These are phyloP conservation scores for Pipistrellus pygmaeus DNA, from an alignment of 2,797 vertebrate genomes.

Conservation along the genomic window DNA sequence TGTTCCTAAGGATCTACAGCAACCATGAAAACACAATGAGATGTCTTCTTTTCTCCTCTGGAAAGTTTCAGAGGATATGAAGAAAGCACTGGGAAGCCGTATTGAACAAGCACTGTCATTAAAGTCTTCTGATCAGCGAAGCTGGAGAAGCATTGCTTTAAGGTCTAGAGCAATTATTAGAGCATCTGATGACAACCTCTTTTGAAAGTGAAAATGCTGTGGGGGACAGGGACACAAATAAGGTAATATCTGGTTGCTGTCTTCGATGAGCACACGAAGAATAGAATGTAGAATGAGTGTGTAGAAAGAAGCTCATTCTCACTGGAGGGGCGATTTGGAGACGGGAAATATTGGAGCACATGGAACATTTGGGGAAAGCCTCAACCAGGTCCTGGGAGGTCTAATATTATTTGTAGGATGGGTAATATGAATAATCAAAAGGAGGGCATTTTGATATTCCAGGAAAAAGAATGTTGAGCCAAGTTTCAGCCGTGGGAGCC, in stretches of 20 bases:
- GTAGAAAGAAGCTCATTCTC: not conserved
- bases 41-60: not conserved
- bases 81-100: not conserved
- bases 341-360: not conserved
- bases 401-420: not conserved
- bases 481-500: not conserved
- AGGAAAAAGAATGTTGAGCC: not conserved
- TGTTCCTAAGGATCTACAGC: not conserved
- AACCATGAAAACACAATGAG: too few species aligned
- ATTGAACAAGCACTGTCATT: not conserved
- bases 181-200: not conserved
- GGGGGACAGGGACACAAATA: not conserved
- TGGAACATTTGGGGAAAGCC: not conserved
- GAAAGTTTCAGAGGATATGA: not conserved
- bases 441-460: not conserved
- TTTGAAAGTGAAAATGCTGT: not conserved
- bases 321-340: not conserved
- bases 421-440: not conserved
- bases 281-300: not conserved
- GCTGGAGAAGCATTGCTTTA: not conserved
- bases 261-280: not conserved
- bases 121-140: constrained; percentile 10
- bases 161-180: not conserved
- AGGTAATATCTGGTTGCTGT: not conserved
- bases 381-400: not conserved